Base-by-base conservation (phyloP, 35 echinoderm and acorn worm genomes). In the Lytechinus variegatus region DNA sequence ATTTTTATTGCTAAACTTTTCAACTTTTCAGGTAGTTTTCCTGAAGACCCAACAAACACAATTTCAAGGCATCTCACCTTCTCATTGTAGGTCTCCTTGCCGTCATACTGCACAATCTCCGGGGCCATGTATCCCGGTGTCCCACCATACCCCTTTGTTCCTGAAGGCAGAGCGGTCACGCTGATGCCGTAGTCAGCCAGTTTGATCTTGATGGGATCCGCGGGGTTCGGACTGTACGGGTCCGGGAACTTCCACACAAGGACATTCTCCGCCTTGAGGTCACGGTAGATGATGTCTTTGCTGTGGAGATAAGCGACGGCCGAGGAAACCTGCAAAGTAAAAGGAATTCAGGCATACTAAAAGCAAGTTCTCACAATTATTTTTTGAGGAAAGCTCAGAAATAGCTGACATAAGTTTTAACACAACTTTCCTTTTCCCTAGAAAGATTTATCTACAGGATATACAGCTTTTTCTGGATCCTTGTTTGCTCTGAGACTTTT, bases 71-170 rank as follows among this genome's bases (percentile, higher is more conserved):
- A 24, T 5, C 29, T 52, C 27, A 99, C 97, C 98, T 99, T 99
- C 56, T 99, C 97, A 27, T 97, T 99, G 91, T 99, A 99, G 8
- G 97, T 99, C 91, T 98, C 98, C 88, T 99, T 97, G 4, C 98
- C 97, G 95, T 99, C 97, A 55, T 98, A 99, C 87, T 98, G 96
- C 10, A 99, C 97, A 95, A 99, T 99, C 92, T 99, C 98, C 2
- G 98, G 98, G 12, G 98, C 98, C 98, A 99, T 99, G 95, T 95
- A 99, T 1, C 98, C 98, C n/a, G 97, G 97, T 6, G 98, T 99
- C 11, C 98, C 97, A 6, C 98, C 97, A 54, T 97, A 99, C 24
- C 98, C 97, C 87, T 97, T 99, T 44, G 98, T 99, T 51, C 98
- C 98, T 8, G 98, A 96, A 3, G 98, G 98, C 54, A 99, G 91